Base-by-base conservation (phyloP, 1,140 invertebrate genomes). In the Drosophila pachea region DNA sequence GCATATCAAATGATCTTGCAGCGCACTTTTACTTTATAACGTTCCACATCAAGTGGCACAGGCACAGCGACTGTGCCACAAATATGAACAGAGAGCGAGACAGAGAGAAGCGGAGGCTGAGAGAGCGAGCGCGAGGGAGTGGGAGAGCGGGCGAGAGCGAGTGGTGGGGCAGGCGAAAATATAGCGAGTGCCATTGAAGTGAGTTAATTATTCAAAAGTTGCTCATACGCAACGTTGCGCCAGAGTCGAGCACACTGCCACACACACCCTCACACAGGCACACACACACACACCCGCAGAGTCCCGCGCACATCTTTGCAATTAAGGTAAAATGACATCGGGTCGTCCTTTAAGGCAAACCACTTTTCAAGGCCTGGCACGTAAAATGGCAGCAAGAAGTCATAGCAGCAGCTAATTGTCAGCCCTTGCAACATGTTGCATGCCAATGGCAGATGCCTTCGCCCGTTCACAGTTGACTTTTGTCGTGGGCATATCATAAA, bases 181-280 rank as follows among this genome's bases (percentile, higher is more conserved):
- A 32, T 9, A 14, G 38, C 60, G 45, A 64, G 52, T 65, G 53
- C 48, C 64, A 67, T 54, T 71, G 56, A 71, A 71, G 64, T 71
- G 63, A 73, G 70, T 73, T 69, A 73, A 73, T 73, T 73, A 73
- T 73, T 73, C 60, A 73, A 73, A 68, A 73, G 70, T 73, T 73
- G 60, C 70, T 64, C 66, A 73, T 73, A 69, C 70, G 70, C 66
- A 68, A 60, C 56, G 65, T 63, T 50, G 70, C 32, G 54, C 55
- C 11, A 29, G 49, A 32, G 47, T 16, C 35, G 11, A 8, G 12
- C 12, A 9, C 52, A 36, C 5, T 4, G 8, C 9, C n/a, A 31
- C 16, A 49, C 58, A 49, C 58, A 60, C 58, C 22, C 16, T 35
- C 33, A 60, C 7, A n/a, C 32, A 12, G 11, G 38, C 9, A 49